Base-by-base conservation (phyloP, 2,888 invertebrate genomes). In the Cryptophagus acutangulus region DNA sequence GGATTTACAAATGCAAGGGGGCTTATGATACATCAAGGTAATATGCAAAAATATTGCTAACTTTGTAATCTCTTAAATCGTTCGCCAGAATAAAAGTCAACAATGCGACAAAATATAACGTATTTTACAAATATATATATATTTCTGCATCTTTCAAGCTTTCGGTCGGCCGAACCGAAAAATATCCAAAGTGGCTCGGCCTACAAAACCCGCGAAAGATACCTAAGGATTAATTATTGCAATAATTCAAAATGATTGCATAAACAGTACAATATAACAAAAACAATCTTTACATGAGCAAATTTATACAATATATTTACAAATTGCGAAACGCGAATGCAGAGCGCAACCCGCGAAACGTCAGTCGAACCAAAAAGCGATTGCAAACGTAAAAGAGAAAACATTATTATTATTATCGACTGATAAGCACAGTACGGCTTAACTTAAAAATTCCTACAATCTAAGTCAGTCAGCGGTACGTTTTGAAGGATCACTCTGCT, bases 31-130 rank as follows among this genome's bases (percentile, higher is more conserved):
- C 69, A 69, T 62, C 61, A 65, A 67, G 65, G 65, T 65, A 65
- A 51, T 66, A 70, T 72, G 71, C 67, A 71, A 72, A 71, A 71
- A 72, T 72, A 72, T 72, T 72, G 71, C 71, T 70, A 69, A 67
- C 63, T 65, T 67, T 62, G 49, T 62, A 61, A 62, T 64, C 63
- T 63, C 57, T 62, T 60, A 61, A 55, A 65, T 65, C 66, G 65
- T 67, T 61, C 63, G 62, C 63, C 62, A 62, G 62, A 65, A 64
- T 60, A 58, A 61, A 63, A 63, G 57, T 62, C 56, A 65, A 65
- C 64, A 65, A 62, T 61, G 60, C 58, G 58, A 61, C 61, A 59
- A 59, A 59, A 58, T n/a, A n/a, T 55, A 57, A 57, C 53, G 43
- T 44, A 48, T 50, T 48, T 53, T 49, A 54, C 52, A 54, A 51